A percentile compares a stretch with the other conserved stretches of the same genome.
Evolutionary conservation across 2,888 invertebrate species (phyloP).

Genomic region (Meliscaeva auricollis): DNA sequence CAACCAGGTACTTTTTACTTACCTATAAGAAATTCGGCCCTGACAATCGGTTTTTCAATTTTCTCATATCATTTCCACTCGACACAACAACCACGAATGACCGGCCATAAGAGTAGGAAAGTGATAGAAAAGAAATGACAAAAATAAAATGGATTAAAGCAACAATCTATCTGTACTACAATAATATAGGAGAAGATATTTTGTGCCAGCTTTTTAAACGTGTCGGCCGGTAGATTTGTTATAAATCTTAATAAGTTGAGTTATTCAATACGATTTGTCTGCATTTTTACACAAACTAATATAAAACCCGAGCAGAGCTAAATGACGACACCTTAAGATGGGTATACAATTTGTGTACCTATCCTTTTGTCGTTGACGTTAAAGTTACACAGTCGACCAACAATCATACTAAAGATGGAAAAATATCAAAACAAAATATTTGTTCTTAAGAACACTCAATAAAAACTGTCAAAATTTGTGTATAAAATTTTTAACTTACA

Average conservation of each 20-base stretch:
- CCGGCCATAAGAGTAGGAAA: neutral
- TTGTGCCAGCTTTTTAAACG: neutral
- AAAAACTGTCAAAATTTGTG: no score
- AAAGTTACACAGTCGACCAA: no score
- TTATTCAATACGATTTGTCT: slow-evolving; percentile 19
- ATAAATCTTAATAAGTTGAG: slow-evolving; percentile 30
- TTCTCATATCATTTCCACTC: neutral
- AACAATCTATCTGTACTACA: neutral
- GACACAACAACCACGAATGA: neutral
- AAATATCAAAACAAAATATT: no score
- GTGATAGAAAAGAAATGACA: neutral
- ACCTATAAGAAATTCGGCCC: neutral
- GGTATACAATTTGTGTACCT: neutral
- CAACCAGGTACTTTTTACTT: neutral
- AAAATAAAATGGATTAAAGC: neutral
- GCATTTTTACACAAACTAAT: slow-evolving; percentile 1
- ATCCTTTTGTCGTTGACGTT: no score
- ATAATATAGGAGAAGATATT: slow-evolving; percentile 1
- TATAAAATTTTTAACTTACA: no score
- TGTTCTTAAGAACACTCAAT: no score
- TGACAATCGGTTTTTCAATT: neutral
- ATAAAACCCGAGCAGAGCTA: slow-evolving; percentile 10
- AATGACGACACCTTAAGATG: slow-evolving; percentile 4
- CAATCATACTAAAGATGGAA: no score
- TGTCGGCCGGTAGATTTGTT: neutral